phyloP scores from a whole-genome alignment of 2,888 invertebrate genomes.

The Polyommatus iphigenia region DNA sequence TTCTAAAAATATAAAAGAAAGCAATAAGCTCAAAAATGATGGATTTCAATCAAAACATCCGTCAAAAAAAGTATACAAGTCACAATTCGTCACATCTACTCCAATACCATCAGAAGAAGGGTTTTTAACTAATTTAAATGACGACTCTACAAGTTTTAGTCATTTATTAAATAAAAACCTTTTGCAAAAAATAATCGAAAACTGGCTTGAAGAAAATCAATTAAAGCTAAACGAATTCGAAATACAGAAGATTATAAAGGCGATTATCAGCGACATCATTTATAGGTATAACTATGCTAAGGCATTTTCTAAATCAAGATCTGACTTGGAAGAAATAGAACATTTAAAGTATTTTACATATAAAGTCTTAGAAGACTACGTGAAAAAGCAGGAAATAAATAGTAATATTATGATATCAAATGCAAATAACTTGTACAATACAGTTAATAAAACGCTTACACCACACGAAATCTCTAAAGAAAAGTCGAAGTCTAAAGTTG shows the following conservation, averaged over 20 bases:
- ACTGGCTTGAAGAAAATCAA: neutral
- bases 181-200: neutral
- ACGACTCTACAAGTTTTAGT: neutral
- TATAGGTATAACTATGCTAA: neutral
- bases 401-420: neutral
- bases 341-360: conserved; percentile 17
- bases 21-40: neutral
- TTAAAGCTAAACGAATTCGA: neutral
- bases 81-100: conserved; percentile 19
- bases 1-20: neutral
- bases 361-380: neutral
- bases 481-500: neutral
- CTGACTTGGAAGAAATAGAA: conserved; percentile 47
- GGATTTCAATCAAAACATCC: neutral
- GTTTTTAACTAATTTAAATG: neutral
- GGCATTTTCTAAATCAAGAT: conserved; percentile 42
- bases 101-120: neutral
- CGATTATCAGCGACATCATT: neutral
- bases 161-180: neutral
- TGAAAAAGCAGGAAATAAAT: neutral
- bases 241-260: neutral
- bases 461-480: neutral
- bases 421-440: neutral
- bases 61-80: neutral
- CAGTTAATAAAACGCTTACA: neutral